Evolutionary conservation across 2,113 vertebrate genomes (phyloP).

Genomic region (Prionailurus bengalensis): DNA sequence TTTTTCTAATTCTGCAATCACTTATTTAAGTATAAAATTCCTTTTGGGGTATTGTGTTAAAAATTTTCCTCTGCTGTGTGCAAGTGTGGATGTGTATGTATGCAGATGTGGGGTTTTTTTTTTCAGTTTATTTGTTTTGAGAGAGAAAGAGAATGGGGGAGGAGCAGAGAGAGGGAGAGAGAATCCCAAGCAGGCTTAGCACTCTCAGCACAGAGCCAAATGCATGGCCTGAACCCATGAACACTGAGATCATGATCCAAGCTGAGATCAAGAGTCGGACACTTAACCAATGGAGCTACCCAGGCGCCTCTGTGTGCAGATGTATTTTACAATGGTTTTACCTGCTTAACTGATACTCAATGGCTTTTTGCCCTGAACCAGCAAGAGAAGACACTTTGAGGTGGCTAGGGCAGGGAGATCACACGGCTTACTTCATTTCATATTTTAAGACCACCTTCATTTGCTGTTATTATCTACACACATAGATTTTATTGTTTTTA

Average conservation of each 20-base stretch:
- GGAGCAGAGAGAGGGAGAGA: too few species aligned
- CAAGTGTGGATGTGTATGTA: background rate
- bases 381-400: background rate
- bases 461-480: background rate
- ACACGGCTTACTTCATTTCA: background rate
- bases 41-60: background rate
- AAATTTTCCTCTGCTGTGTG: background rate
- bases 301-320: background rate
- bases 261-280: too few species aligned
- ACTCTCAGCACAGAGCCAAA: too few species aligned
- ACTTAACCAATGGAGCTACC: too few species aligned
- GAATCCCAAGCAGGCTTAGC: too few species aligned
- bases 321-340: background rate
- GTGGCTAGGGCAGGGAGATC: background rate
- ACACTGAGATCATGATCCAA: too few species aligned
- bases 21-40: slow-evolving; percentile 8
- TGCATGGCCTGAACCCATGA: too few species aligned
- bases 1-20: background rate
- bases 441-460: background rate
- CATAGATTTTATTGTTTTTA: background rate
- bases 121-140: too few species aligned
- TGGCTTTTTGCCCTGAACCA: background rate
- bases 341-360: background rate
- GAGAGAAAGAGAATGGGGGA: too few species aligned
- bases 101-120: background rate